Percentiles rank a stretch among this genome's conserved stretches.
phyloP scores from a whole-genome alignment of 1,140 invertebrate species.

The Hirudo medicinalis region DNA sequence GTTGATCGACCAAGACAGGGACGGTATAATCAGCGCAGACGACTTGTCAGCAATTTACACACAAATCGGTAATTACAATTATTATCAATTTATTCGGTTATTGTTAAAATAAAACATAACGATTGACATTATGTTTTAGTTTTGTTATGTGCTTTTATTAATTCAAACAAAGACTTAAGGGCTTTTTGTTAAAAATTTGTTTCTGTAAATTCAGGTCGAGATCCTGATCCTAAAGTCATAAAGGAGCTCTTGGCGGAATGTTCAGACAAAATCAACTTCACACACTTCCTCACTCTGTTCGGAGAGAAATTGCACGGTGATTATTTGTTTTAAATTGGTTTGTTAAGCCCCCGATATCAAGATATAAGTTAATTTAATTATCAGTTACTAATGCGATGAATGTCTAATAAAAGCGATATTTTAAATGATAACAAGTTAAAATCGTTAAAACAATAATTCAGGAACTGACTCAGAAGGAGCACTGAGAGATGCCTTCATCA shows the following conservation, averaged over 20 bases:
- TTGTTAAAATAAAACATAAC: too few relatives aligned
- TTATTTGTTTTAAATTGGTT: background rate
- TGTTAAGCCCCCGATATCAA: too few relatives aligned
- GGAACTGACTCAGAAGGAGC: conserved; percentile 80
- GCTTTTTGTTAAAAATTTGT: background rate
- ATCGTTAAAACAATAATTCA: conserved; percentile 26
- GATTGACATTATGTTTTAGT: background rate
- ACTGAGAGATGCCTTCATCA: conserved; percentile 82
- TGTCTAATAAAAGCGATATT: too few relatives aligned
- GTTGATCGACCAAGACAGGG: conserved; percentile 95
- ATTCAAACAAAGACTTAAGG: background rate
- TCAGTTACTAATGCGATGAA: too few relatives aligned
- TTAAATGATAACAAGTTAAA: background rate
- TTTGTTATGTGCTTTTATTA: background rate
- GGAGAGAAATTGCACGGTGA: conserved; percentile 68
- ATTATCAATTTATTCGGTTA: background rate
- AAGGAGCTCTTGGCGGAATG: conserved; percentile 96
- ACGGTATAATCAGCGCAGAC: conserved; percentile 90
- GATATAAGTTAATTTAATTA: too few relatives aligned
- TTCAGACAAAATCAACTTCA: conserved; percentile 92
- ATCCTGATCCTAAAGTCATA: conserved; percentile 73
- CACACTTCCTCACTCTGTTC: conserved; percentile 95
- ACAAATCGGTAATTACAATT: conserved; percentile 56
- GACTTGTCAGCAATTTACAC: conserved; percentile 90
- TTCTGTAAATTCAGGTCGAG: conserved; percentile 27